Evolutionary conservation across 2,113 vertebrate species (phyloP).

Genomic region (Podilymbus podiceps): DNA sequence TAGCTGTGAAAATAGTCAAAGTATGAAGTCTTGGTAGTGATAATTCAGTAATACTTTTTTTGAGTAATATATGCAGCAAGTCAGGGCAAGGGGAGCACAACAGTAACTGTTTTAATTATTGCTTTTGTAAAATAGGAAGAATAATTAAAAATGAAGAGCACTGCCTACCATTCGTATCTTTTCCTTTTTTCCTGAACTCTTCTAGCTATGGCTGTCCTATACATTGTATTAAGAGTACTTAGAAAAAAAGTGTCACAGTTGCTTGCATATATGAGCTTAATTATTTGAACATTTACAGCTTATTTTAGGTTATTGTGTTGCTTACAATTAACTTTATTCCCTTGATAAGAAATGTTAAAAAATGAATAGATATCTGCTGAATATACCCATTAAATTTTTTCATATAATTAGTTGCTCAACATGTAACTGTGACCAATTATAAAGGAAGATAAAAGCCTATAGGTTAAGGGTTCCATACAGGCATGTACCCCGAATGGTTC

Average conservation of each 20-base stretch:
- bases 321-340: neutral
- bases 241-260: neutral
- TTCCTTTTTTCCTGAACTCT: neutral
- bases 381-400: neutral
- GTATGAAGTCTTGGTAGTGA: neutral
- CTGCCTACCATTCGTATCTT: neutral
- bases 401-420: neutral
- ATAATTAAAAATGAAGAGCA: neutral
- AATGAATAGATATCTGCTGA: neutral
- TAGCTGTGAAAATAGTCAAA: neutral
- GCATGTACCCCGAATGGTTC: neutral
- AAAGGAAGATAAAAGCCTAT: neutral
- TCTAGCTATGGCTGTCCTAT: neutral
- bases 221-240: neutral
- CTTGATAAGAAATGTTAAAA: neutral
- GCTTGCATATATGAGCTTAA: neutral
- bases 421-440: neutral
- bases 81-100: neutral
- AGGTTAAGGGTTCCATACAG: neutral
- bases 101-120: neutral
- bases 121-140: neutral
- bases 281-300: neutral
- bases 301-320: neutral
- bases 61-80: neutral
- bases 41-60: neutral